These are phyloP conservation scores for Zonotrichia albicollis DNA, from an alignment of 2,797 vertebrate species.

Conservation along the genomic window DNA sequence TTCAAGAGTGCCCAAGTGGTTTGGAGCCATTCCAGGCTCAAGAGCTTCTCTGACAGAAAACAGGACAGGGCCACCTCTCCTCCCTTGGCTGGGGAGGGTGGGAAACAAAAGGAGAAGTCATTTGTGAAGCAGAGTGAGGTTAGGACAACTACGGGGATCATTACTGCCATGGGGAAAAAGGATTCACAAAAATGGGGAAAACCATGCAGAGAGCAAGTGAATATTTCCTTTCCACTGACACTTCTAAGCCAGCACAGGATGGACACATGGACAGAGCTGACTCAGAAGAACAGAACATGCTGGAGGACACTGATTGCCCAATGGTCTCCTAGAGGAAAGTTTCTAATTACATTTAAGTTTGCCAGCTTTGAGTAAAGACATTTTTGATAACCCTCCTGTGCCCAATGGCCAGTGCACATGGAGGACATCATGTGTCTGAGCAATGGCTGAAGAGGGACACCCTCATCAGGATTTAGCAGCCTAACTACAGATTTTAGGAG, in stretches of 20 bases:
- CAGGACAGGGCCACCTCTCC: too few species aligned
- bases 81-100: too few species aligned
- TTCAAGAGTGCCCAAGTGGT: too few species aligned
- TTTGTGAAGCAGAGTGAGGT: too few species aligned
- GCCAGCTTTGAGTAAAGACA: neutral
- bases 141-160: too few species aligned
- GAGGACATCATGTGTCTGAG: rapidly evolving
- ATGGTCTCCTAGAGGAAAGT: neutral
- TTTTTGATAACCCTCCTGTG: neutral
- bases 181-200: too few species aligned
- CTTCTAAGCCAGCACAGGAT: neutral
- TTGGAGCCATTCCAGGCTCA: too few species aligned
- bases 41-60: too few species aligned
- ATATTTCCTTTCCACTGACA: too few species aligned
- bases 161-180: too few species aligned
- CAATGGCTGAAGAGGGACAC: neutral
- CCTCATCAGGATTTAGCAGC: neutral
- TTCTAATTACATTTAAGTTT: neutral
- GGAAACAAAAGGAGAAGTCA: too few species aligned
- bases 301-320: neutral
- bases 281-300: neutral
- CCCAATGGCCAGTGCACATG: neutral
- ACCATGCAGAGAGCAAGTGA: too few species aligned
- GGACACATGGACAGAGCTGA: neutral
- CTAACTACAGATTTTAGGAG: neutral